phyloP scores from a whole-genome alignment of 2,797 vertebrate species.

The Betta splendens region DNA sequence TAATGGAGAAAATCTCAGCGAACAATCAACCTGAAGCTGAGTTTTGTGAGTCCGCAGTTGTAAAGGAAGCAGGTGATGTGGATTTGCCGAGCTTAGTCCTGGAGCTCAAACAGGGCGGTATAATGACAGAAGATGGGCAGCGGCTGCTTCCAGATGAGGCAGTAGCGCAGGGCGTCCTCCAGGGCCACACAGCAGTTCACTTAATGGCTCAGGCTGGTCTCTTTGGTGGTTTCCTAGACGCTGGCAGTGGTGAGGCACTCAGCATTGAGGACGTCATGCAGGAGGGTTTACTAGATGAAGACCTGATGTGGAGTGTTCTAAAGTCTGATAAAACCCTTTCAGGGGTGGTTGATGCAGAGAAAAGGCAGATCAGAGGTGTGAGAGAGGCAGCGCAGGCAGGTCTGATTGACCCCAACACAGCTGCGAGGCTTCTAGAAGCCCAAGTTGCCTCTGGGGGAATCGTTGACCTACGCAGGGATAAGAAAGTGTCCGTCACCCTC shows the following conservation, averaged over 20 bases:
- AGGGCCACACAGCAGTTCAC: constrained; percentile 87
- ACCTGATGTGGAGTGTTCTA: constrained; percentile 88
- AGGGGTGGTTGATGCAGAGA: constrained; percentile 87
- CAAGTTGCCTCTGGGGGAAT: constrained; percentile 94
- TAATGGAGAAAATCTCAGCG: background rate
- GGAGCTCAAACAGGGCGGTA: constrained; percentile 86
- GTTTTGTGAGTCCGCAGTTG: constrained; percentile 17
- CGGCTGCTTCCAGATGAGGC: constrained; percentile 89
- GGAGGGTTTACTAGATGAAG: constrained; percentile 89
- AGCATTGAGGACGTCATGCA: constrained; percentile 87
- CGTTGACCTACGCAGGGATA: constrained; percentile 87
- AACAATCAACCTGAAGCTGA: constrained; percentile 6
- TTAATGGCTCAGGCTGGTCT: constrained; percentile 87
- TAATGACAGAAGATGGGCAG: constrained; percentile 80
- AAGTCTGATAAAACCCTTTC: constrained; percentile 88
- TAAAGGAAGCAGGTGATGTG: constrained; percentile 67
- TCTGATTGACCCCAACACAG: constrained; percentile 86
- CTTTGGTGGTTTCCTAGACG: constrained; percentile 93
- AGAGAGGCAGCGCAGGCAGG: constrained; percentile 86
- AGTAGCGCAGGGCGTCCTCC: constrained; percentile 80
- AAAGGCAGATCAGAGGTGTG: constrained; percentile 81
- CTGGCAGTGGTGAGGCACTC: constrained; percentile 79
- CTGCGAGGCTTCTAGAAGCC: constrained; percentile 87
- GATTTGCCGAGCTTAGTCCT: constrained; percentile 78
- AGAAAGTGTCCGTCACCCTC: constrained; percentile 91